Conservation (phyloP, 2,797 vertebrate species). For the Mallotus villosus region DNA sequence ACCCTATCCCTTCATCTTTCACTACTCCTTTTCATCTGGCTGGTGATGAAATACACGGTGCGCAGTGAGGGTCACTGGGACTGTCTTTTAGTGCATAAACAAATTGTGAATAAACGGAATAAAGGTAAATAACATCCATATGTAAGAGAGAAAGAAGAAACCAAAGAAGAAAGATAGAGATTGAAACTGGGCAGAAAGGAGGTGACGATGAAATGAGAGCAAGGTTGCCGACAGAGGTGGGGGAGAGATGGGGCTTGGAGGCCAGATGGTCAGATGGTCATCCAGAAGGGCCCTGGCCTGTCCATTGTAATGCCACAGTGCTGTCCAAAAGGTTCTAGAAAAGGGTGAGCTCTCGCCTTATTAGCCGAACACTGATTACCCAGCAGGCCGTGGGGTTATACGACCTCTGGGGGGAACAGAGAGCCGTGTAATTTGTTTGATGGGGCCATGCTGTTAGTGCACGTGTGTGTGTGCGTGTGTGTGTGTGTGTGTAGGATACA, state of each 20-base stretch:
- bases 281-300: neutral
- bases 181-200: neutral
- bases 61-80: neutral
- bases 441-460: constrained; percentile 55
- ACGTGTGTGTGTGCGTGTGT: constrained; percentile 7
- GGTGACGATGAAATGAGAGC: neutral
- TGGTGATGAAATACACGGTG: neutral
- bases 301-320: neutral
- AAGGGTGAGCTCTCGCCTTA: constrained; percentile 52
- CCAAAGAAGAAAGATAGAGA: neutral
- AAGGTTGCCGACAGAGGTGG: too few relatives aligned
- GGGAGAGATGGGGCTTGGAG: neutral
- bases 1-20: constrained; percentile 20
- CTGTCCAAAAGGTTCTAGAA: neutral
- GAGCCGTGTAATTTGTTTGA: constrained; percentile 59
- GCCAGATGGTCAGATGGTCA: constrained; percentile 8
- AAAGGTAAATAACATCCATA: neutral
- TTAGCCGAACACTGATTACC: constrained; percentile 56
- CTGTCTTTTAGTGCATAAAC: neutral
- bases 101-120: neutral
- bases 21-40: neutral
- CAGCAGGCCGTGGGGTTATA: constrained; percentile 55
- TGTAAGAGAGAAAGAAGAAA: neutral
- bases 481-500: constrained; percentile 12
- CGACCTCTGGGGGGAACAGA: constrained; percentile 58